Conservation (phyloP, 2,113 vertebrate species). For the Clarias magur region DNA sequence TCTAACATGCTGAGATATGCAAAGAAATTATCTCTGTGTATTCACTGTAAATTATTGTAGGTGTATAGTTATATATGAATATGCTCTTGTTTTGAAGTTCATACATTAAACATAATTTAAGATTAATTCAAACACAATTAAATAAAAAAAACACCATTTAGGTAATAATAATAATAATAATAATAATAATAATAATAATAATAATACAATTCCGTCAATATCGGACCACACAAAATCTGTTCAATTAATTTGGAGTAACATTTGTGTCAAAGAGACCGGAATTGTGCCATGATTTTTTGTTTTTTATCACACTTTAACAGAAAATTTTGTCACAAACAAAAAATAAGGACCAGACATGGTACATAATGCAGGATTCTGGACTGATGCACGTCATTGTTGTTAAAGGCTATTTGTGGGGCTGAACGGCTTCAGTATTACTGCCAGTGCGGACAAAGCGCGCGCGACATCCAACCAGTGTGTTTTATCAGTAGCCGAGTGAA, state of each 20-base stretch:
- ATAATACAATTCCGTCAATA: background rate
- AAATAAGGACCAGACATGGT: background rate
- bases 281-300: background rate
- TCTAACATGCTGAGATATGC: background rate
- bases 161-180: conserved; percentile 6
- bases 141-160: background rate
- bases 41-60: background rate
- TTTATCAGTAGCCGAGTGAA: background rate
- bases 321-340: background rate
- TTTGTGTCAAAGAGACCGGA: background rate
- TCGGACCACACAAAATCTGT: background rate
- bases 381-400: background rate
- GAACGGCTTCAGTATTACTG: background rate
- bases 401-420: background rate
- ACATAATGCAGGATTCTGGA: background rate
- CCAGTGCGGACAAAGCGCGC: background rate
- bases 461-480: background rate
- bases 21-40: background rate
- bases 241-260: background rate
- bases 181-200: background rate
- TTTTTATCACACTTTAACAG: background rate
- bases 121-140: background rate
- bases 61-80: background rate
- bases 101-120: background rate
- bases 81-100: background rate